Evolutionary conservation across 2,113 vertebrate genomes (phyloP).

Genomic region (Syngnathus floridae): DNA sequence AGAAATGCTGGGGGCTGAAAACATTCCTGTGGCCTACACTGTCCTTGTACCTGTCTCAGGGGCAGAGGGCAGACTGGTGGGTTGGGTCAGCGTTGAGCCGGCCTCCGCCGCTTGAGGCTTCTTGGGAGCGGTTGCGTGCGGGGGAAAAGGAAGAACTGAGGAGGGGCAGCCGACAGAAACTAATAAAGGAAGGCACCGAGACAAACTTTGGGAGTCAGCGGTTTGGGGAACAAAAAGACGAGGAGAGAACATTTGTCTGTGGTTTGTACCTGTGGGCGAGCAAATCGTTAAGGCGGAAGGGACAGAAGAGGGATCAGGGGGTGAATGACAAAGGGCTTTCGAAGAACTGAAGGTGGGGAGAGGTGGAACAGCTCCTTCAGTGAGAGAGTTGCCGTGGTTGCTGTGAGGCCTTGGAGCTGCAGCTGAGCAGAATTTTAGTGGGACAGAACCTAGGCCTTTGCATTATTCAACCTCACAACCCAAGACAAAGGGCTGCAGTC

Average conservation of each 20-base stretch:
- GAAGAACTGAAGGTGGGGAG: constrained; percentile 27
- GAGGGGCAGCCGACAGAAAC: constrained; percentile 29
- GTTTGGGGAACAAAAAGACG: neutral
- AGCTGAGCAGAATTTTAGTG: constrained; percentile 21
- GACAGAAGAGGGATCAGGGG: constrained; percentile 26
- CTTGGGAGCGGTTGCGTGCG: constrained; percentile 30
- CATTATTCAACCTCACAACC: neutral
- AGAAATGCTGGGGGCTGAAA: neutral
- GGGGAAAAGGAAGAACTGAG: constrained; percentile 24
- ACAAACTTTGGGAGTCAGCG: neutral
- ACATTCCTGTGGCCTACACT: neutral
- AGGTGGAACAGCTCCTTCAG: constrained; percentile 30
- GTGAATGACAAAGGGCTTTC: constrained; percentile 22
- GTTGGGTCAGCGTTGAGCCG: constrained; percentile 49
- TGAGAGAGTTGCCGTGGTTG: constrained; percentile 43
- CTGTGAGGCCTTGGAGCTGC: constrained; percentile 40
- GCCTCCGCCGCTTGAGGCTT: constrained; percentile 21
- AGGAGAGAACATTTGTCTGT: neutral
- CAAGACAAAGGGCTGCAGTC: too few species aligned
- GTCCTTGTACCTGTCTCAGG: constrained; percentile 64
- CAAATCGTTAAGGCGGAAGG: constrained; percentile 19
- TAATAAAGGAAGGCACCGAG: neutral
- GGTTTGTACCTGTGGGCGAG: constrained; percentile 47
- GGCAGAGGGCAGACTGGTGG: constrained; percentile 67
- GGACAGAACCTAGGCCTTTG: neutral